A percentile compares a stretch with the other conserved stretches of the same genome.
These are phyloP conservation scores for Parazoanthus atlanticus DNA, from an alignment of 92 coral and sea anemone species.

Conservation along the genomic window DNA sequence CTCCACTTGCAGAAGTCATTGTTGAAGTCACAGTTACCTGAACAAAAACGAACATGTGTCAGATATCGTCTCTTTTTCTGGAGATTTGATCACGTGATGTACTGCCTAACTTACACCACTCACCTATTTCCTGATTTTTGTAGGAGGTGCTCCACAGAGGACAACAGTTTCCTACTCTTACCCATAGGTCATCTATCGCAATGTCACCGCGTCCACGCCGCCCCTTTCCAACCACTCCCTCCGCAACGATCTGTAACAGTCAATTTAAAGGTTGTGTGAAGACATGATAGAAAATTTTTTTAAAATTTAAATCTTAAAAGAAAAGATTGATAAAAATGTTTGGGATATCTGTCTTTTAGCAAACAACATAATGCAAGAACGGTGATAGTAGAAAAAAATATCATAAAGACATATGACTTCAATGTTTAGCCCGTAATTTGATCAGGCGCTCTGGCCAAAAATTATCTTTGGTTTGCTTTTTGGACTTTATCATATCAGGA, in stretches of 20 bases:
- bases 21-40: conserved; percentile 67
- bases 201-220: conserved; percentile 69
- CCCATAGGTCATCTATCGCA: conserved; percentile 86
- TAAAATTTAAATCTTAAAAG: no score
- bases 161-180: conserved; percentile 79
- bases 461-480: no score
- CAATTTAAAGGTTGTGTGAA: background rate
- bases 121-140: conserved; percentile 27
- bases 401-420: no score
- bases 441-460: no score
- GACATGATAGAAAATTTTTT: background rate
- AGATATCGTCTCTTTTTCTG: background rate
- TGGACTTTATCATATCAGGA: no score
- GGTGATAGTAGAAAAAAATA: no score
- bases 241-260: conserved; percentile 72
- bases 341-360: no score
- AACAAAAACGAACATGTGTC: background rate
- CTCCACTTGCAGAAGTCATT: conserved; percentile 60
- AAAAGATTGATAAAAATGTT: no score
- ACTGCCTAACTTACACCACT: background rate
- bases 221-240: conserved; percentile 80
- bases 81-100: background rate
- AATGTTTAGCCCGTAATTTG: no score
- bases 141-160: conserved; percentile 27
- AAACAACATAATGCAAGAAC: no score